Percentiles rank a stretch among this genome's conserved stretches.
phyloP scores from a whole-genome alignment of 2,797 vertebrate genomes.

The Limosa lapponica region DNA sequence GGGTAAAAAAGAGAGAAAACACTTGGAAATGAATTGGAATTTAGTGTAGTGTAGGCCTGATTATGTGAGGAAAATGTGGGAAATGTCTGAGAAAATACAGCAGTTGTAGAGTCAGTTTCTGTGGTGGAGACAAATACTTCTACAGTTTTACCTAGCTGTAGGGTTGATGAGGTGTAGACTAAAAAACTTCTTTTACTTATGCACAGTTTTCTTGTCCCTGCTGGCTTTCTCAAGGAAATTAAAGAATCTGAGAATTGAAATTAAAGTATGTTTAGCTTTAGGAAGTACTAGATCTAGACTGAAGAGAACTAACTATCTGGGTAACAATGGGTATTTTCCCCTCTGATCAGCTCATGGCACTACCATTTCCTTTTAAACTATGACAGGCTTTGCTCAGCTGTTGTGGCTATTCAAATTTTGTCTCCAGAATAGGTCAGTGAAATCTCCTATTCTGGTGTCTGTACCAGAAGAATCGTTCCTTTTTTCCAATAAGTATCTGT shows the following conservation, averaged over 20 bases:
- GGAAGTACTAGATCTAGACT: neutral
- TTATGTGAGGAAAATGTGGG: neutral
- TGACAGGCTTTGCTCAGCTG: neutral
- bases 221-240: neutral
- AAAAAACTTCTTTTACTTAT: neutral
- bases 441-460: neutral
- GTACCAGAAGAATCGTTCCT: neutral
- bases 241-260: neutral
- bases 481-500: neutral
- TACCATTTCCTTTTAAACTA: neutral
- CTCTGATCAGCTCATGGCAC: neutral
- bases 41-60: accelerated
- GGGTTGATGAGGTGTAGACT: accelerated
- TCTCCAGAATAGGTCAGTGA: neutral
- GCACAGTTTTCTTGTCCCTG: neutral
- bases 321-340: neutral
- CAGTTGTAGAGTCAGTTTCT: neutral
- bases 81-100: neutral
- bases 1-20: neutral
- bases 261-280: neutral
- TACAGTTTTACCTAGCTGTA: neutral
- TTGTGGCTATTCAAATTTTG: neutral
- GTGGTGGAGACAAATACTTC: neutral
- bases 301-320: neutral
- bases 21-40: neutral